A percentile compares a stretch with the other conserved stretches of the same genome.
Evolutionary conservation across 23 tunicate genomes (phyloP).

Genomic region (Ciona savignyi): DNA sequence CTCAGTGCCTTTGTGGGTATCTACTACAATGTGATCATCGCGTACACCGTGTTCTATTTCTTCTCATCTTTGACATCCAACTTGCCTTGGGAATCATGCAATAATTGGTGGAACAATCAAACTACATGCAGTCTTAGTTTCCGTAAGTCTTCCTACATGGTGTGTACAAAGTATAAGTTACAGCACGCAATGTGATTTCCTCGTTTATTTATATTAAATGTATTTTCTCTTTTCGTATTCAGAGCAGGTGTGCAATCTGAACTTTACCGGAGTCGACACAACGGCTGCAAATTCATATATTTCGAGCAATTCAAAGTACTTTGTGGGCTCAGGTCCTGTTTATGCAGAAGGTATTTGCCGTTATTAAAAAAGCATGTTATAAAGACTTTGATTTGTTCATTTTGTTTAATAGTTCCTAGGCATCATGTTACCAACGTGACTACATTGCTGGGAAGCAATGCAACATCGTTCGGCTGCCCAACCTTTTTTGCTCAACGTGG

Average conservation of each 20-base stretch:
- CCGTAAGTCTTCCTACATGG: constrained; percentile 15
- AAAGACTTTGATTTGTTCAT: not conserved
- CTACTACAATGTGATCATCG: constrained; percentile 94
- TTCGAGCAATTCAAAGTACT: not conserved
- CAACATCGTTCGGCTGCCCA: not conserved
- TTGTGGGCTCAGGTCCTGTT: not conserved
- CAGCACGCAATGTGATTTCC: not conserved
- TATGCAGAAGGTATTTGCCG: not conserved
- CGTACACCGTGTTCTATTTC: constrained; percentile 95
- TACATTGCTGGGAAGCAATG: not conserved
- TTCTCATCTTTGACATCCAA: constrained; percentile 65
- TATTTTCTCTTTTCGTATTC: not conserved
- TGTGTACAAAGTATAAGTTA: not conserved
- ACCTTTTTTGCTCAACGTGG: constrained; percentile 6
- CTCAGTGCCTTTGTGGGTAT: constrained; percentile 84
- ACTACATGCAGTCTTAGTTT: constrained; percentile 46
- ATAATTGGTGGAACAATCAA: constrained; percentile 85
- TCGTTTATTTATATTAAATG: not conserved
- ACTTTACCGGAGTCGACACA: constrained; percentile 12
- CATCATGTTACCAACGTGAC: not conserved
- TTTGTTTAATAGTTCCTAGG: not conserved
- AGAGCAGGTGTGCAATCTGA: not conserved
- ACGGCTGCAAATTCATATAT: not conserved
- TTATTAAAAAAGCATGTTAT: too few relatives aligned
- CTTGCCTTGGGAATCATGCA: constrained; percentile 85